phyloP scores from a whole-genome alignment of 2,797 vertebrate genomes.

The Pitangus sulphuratus region DNA sequence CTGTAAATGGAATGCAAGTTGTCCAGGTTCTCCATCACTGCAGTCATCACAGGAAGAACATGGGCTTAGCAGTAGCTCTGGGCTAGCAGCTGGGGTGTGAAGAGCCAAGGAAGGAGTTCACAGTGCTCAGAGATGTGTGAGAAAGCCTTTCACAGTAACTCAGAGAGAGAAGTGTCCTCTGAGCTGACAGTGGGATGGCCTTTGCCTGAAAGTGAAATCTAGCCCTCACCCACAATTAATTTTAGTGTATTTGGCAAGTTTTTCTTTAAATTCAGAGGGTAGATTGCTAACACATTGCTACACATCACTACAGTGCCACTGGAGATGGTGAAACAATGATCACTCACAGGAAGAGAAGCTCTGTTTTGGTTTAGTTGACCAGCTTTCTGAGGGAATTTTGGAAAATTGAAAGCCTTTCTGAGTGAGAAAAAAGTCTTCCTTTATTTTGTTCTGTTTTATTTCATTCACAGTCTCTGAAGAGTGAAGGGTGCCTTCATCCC shows the following conservation, averaged over 20 bases:
- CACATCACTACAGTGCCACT: rapidly evolving
- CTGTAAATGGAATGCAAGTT: neutral
- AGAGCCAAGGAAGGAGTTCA: neutral
- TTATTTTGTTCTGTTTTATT: conserved; percentile 29
- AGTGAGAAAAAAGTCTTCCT: neutral
- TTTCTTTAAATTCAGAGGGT: neutral
- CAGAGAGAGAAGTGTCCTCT: neutral
- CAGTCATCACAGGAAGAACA: neutral
- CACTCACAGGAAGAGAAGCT: neutral
- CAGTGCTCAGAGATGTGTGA: neutral
- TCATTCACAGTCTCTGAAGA: conserved; percentile 45
- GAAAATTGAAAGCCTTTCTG: neutral
- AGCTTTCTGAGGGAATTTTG: neutral
- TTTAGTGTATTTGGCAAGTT: neutral
- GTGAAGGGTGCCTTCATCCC: conserved; percentile 44
- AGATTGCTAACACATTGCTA: neutral
- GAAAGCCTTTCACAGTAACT: neutral
- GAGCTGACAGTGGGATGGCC: neutral
- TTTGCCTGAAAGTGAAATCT: neutral
- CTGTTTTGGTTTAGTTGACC: neutral
- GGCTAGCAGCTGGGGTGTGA: neutral
- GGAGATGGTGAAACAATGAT: neutral
- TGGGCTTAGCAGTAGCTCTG: neutral
- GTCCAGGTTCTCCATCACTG: neutral
- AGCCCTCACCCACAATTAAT: neutral